Conservation (phyloP, 2,797 vertebrate species). For the Rhincodon typus region DNA sequence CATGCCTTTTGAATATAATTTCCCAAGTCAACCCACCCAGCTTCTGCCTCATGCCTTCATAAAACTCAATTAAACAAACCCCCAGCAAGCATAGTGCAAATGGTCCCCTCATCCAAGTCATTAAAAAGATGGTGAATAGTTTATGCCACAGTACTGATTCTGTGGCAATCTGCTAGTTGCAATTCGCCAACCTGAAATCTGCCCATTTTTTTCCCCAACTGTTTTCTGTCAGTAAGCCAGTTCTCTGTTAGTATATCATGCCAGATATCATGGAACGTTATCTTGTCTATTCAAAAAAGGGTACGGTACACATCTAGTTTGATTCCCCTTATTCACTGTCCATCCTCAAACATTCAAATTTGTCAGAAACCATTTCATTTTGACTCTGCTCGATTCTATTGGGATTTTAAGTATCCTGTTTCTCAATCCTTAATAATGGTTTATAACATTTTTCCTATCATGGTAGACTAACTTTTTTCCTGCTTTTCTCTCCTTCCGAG, state of each 20-base stretch:
- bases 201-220: not conserved
- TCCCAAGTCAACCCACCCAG: no score
- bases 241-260: not conserved
- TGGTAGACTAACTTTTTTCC: no score
- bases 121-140: not conserved
- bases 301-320: no score
- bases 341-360: not conserved
- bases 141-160: not conserved
- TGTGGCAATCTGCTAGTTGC: not conserved
- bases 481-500: no score
- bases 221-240: not conserved
- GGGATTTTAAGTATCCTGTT: no score
- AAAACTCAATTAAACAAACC: no score
- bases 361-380: not conserved
- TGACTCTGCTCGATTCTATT: not conserved
- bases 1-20: no score
- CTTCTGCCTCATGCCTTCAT: no score
- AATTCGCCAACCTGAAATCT: not conserved
- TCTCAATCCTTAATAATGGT: no score
- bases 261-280: not conserved
- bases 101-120: not conserved
- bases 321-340: no score
- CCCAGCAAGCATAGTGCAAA: no score
- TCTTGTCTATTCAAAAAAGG: not conserved
- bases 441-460: no score